Conservation (phyloP, 2,797 vertebrate species). For the Erpetoichthys calabaricus region DNA sequence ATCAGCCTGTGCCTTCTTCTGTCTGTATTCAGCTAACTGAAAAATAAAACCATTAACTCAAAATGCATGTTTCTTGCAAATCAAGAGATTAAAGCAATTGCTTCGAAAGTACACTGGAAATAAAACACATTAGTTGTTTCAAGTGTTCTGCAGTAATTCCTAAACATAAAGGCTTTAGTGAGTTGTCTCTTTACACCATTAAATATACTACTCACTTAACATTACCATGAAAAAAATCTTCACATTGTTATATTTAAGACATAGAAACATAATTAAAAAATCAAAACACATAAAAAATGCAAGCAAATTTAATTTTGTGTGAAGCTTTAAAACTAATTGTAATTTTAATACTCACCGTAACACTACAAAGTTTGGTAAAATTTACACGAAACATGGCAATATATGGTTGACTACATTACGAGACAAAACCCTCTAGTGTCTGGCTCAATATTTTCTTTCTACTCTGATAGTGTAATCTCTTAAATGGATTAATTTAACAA, state of each 20-base stretch:
- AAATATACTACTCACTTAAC: no score
- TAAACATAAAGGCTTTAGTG: no score
- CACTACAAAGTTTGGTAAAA: slow-evolving; percentile 31
- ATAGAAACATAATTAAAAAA: no score
- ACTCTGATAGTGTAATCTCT: slow-evolving; percentile 35
- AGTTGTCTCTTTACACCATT: no score
- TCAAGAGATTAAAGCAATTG: not conserved
- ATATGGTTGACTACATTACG: slow-evolving; percentile 5
- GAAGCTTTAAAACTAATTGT: no score
- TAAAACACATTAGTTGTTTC: no score
- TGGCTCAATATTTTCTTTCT: slow-evolving; percentile 25
- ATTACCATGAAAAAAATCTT: no score
- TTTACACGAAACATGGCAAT: slow-evolving; percentile 16
- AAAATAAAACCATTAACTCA: slow-evolving; percentile 4
- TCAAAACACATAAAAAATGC: no score
- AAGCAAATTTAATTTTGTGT: no score
- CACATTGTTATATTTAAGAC: no score
- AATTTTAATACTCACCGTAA: slow-evolving; percentile 27
- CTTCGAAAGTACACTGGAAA: not conserved
- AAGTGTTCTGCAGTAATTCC: no score
- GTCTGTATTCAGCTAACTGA: slow-evolving; percentile 85
- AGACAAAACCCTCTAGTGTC: slow-evolving; percentile 17
- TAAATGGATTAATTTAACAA: slow-evolving; percentile 1
- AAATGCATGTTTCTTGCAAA: not conserved
- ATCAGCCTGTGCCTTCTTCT: slow-evolving; percentile 72